These are phyloP conservation scores for Drosophila chauvacae DNA, from an alignment of 1,140 invertebrate species.

Conservation along the genomic window DNA sequence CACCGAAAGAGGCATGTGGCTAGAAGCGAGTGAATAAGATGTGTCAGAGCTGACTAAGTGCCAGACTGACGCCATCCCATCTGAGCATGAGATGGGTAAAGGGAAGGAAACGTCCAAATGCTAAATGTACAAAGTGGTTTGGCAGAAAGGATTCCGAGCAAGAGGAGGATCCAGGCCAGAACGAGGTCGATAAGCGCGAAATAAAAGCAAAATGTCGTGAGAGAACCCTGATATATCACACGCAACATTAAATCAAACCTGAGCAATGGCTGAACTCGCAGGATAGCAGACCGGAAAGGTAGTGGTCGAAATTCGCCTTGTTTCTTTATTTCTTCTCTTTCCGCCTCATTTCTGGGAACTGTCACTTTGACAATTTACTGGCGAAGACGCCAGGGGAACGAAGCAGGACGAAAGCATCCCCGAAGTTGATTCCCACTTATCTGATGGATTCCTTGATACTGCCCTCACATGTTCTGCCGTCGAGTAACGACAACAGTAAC, in stretches of 20 bases:
- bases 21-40: constrained; percentile 60
- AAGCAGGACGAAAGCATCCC: constrained; percentile 11
- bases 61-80: constrained; percentile 42
- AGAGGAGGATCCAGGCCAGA: background rate
- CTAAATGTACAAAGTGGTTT: constrained; percentile 71
- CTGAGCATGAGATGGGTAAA: background rate
- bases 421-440: constrained; percentile 59
- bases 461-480: constrained; percentile 65
- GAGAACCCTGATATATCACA: constrained; percentile 75
- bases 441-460: constrained; percentile 75
- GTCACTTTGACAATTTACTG: constrained; percentile 84
- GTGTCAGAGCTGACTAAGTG: constrained; percentile 59
- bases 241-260: constrained; percentile 79
- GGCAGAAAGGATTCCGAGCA: constrained; percentile 6
- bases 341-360: constrained; percentile 42
- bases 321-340: constrained; percentile 19
- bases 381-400: constrained; percentile 45
- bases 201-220: constrained; percentile 64
- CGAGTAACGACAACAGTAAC: constrained; percentile 57
- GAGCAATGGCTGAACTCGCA: constrained; percentile 55
- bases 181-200: constrained; percentile 64
- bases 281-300: constrained; percentile 51
- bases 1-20: constrained; percentile 7
- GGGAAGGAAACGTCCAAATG: constrained; percentile 46
- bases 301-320: constrained; percentile 44